Evolutionary conservation across 2,113 vertebrate species (phyloP), one percentile per base, ranked within the genome.

Genomic region (Pan paniscus): DNA sequence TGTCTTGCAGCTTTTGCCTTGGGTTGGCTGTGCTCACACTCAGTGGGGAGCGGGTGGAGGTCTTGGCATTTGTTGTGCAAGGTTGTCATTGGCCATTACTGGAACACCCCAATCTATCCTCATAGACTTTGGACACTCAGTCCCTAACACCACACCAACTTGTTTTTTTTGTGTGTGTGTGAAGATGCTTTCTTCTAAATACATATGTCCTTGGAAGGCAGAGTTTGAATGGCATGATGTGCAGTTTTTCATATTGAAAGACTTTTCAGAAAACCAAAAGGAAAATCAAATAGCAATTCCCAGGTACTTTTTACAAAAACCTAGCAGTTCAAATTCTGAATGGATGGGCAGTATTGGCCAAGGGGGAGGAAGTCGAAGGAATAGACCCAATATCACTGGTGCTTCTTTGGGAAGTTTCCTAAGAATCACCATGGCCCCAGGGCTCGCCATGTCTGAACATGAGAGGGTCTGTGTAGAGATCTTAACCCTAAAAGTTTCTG

Each of bases 191-290:
- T 81, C 38, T 88, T 92, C 38, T 92, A 92, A 79, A 92, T 38
- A 86, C 43, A 50, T 4, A 46, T 32, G 12, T 83, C 32, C 12
- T 57, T 64, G 16, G 73, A 92, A 88, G 6, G 55, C 35, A 57
- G 80, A 23, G 2, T 88, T 93, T 93, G 90, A 89, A 93, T 84
- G 82, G 30, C 59, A 73, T 78, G 57, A 85, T 87, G 91, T 61
- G 8, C 67, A 43, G 32, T 35, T 70, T 57, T 30, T 57, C 35
- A 88, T 52, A 90, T 30, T 23, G 40, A 68, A 93, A 91, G 68
- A 30, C 52, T 87, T 84, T 52, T 32, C 75, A 93, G 61, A 95
- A 94, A 87, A 55, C 25, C 46, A 92, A 17, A 94, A 73, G 38
- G 32, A 68, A 84, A 89, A 75, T 59, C 30, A 8, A 75, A 38